Evolutionary conservation across 2,113 vertebrate species (phyloP).

Genomic region (Delphinapterus leucas): DNA sequence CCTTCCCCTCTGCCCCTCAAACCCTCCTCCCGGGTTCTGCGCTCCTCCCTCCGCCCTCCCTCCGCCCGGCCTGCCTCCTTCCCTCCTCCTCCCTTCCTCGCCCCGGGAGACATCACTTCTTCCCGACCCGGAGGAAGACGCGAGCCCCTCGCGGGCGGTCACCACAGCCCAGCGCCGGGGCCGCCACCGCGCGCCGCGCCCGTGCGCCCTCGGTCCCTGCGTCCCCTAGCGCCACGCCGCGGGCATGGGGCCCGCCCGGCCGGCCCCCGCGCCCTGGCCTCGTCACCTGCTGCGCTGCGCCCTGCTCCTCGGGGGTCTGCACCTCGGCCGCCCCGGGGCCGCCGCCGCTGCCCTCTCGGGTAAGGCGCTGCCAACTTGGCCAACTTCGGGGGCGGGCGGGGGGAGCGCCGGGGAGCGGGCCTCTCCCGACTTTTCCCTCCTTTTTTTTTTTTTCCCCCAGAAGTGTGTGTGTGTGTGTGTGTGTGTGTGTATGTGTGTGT

Average conservation of each 20-base stretch:
- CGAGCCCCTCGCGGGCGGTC: conserved; percentile 50
- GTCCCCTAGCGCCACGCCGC: not conserved
- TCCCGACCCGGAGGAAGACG: conserved; percentile 53
- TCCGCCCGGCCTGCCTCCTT: conserved; percentile 46
- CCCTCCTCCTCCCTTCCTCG: conserved; percentile 4
- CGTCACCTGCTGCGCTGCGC: conserved; percentile 63
- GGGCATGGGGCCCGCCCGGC: conserved; percentile 63
- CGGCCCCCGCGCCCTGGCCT: conserved; percentile 3
- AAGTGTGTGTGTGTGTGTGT: not conserved
- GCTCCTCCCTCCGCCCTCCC: conserved; percentile 64
- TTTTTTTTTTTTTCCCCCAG: not conserved
- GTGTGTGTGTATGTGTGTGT: not conserved
- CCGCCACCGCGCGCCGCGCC: not conserved
- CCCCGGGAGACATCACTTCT: conserved; percentile 64
- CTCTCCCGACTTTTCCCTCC: conserved; percentile 2
- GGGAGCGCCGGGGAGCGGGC: not conserved
- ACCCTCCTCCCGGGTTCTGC: conserved; percentile 53
- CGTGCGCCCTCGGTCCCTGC: not conserved
- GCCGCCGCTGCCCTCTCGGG: conserved; percentile 45
- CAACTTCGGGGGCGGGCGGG: conserved; percentile 38
- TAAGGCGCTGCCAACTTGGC: conserved; percentile 68
- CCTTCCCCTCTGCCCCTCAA: conserved; percentile 66
- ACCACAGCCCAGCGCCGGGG: not conserved
- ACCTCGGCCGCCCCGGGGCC: conserved; percentile 27
- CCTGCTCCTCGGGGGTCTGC: conserved; percentile 68